phyloP scores from a whole-genome alignment of 2,797 vertebrate genomes.

The Oreochromis mossambicus region DNA sequence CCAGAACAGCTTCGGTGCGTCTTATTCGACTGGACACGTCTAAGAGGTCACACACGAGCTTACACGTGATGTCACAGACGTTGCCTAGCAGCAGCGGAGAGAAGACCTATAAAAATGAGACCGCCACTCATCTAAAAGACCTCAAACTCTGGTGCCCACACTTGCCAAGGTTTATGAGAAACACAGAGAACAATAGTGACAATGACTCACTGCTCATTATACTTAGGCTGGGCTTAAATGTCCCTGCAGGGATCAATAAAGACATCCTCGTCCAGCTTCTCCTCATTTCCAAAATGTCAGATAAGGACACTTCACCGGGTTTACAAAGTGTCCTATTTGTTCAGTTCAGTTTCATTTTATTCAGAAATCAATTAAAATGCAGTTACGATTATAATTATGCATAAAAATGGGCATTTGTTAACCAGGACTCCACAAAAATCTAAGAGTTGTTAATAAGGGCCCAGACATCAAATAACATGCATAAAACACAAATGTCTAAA shows the following conservation, averaged over 20 bases:
- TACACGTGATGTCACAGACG: neutral
- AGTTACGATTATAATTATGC: neutral
- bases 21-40: neutral
- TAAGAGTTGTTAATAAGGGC: neutral
- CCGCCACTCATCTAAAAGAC: neutral
- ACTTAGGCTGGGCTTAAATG: neutral
- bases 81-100: neutral
- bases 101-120: neutral
- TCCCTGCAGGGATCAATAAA: neutral
- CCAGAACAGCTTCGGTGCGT: neutral
- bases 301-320: neutral
- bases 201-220: neutral
- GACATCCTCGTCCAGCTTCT: neutral
- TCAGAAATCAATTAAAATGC: neutral
- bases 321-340: neutral
- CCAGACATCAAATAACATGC: neutral
- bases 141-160: neutral
- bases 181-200: neutral
- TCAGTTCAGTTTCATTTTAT: neutral
- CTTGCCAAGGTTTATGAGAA: neutral
- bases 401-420: rapidly evolving
- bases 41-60: neutral
- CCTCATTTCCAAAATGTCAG: neutral
- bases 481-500: neutral
- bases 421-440: neutral